Base-by-base conservation (phyloP, 2,797 vertebrate species). In the Crenuchus spilurus region DNA sequence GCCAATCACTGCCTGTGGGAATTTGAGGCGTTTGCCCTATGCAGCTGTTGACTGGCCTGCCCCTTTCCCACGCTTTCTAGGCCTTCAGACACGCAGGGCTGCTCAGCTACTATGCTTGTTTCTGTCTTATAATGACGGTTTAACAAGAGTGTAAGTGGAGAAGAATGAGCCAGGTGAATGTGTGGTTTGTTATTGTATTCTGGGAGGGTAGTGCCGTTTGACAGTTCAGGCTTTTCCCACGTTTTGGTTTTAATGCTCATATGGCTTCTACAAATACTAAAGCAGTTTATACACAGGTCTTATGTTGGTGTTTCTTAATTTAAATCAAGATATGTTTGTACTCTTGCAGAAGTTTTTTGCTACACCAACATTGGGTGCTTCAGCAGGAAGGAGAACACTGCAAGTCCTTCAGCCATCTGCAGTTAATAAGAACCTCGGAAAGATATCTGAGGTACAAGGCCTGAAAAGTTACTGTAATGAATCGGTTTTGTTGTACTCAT, bases 331-430 rank as follows among this genome's bases (percentile, higher is more conserved):
- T 54, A n/a, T 24, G 51, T 16, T 54, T 54, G 13, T 2, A 7
- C 9, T 41, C 31, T 82, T 85, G 63, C 84, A 97, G 95, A 94
- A 83, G 44, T 92, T 91, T 78, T 90, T 94, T 48, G 66, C 67
- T 37, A 75, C 72, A 0, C 72, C 85, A 22, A 78, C 86, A 73
- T 86, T 87, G 72, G 60, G 72, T 51, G 84, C 83, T 71, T 85
- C 79, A 44, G 73, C 87, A 2, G 83, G 82, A 1, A 94, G 96
- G 80, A 92, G 87, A 81, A 94, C 91, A 1, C 91, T 98, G 42
- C 94, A 96, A 86, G 94, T 94, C 79, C 95, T 98, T 77, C 95
- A 97, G 63, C 91, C 91, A 10, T 95, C 94, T 68, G 90, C 90
- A 60, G 78, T 90, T 41, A 92, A 91, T 78, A 93, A 89, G 13